Evolutionary conservation across 1,140 invertebrate species (phyloP).

Genomic region (Lordiphosa mommai): DNA sequence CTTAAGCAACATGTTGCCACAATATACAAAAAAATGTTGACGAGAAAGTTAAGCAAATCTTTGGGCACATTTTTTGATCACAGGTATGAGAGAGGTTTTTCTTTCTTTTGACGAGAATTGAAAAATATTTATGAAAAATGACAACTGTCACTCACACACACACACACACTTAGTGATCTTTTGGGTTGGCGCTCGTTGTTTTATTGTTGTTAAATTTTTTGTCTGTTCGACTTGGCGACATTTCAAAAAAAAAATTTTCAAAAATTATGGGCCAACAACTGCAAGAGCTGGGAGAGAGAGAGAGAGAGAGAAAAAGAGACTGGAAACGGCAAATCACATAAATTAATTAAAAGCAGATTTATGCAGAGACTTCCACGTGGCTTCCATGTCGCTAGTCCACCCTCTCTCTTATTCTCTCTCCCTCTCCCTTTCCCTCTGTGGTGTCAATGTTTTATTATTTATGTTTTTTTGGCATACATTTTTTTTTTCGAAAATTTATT

Average conservation of each 20-base stretch:
- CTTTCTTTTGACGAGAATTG: slow-evolving; percentile 18
- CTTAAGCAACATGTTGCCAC: slow-evolving; percentile 30
- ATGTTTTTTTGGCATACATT: slow-evolving; percentile 55
- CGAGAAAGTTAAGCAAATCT: slow-evolving; percentile 8
- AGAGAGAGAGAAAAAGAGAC: slow-evolving; percentile 2
- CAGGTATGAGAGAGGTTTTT: slow-evolving; percentile 1
- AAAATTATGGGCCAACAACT: slow-evolving; percentile 68
- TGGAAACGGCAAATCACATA: slow-evolving; percentile 33
- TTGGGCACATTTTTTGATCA: background rate
- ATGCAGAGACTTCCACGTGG: slow-evolving; percentile 13
- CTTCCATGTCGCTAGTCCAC: background rate
- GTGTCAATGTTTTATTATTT: slow-evolving; percentile 45
- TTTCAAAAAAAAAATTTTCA: slow-evolving; percentile 58
- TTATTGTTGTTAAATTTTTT: slow-evolving; percentile 40
- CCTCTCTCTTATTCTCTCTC: background rate
- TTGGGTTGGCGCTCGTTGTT: slow-evolving; percentile 49
- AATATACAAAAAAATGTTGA: background rate
- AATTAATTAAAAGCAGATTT: slow-evolving; percentile 61
- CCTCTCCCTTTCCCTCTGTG: background rate
- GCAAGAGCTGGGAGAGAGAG: background rate
- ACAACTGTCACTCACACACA: slow-evolving; percentile 48
- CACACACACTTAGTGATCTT: slow-evolving; percentile 10
- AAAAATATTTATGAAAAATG: slow-evolving; percentile 70
- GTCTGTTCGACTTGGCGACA: slow-evolving; percentile 62
- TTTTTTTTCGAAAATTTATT: slow-evolving; percentile 19